A percentile compares a stretch with the other conserved stretches of the same genome.
Evolutionary conservation across 2,113 vertebrate genomes (phyloP).

Genomic region (Peucedramus taeniatus): DNA sequence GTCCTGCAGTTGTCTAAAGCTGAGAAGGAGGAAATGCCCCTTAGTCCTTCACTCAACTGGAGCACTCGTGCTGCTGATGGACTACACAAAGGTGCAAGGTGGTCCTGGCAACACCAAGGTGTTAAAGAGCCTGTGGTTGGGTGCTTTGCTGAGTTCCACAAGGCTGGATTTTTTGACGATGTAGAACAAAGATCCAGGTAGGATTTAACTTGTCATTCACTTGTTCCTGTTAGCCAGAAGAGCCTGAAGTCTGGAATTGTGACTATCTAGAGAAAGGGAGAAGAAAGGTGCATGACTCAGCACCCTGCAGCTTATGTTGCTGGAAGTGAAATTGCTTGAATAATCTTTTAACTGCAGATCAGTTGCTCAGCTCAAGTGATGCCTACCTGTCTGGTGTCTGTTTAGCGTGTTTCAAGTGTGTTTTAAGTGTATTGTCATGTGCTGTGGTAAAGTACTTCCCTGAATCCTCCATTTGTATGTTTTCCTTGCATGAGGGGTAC

Average conservation of each 20-base stretch:
- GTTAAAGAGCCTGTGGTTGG: neutral
- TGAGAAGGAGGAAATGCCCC: neutral
- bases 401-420: neutral
- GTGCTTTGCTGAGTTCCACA: neutral
- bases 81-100: neutral
- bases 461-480: neutral
- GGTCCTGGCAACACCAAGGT: neutral
- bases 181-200: neutral
- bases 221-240: neutral
- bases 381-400: neutral
- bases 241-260: neutral
- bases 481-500: neutral
- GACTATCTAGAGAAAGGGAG: neutral
- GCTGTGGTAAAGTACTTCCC: neutral
- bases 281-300: neutral
- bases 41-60: fast-evolving
- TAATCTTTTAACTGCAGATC: neutral
- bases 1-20: neutral
- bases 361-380: neutral
- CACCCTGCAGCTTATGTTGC: neutral
- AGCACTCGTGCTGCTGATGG: fast-evolving
- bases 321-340: neutral
- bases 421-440: neutral
- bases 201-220: neutral
- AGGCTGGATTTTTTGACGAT: neutral